A percentile compares a stretch with the other conserved stretches of the same genome.
These are phyloP conservation scores for Sisyra nigra DNA, from an alignment of 2,888 invertebrate genomes.

Conservation along the genomic window DNA sequence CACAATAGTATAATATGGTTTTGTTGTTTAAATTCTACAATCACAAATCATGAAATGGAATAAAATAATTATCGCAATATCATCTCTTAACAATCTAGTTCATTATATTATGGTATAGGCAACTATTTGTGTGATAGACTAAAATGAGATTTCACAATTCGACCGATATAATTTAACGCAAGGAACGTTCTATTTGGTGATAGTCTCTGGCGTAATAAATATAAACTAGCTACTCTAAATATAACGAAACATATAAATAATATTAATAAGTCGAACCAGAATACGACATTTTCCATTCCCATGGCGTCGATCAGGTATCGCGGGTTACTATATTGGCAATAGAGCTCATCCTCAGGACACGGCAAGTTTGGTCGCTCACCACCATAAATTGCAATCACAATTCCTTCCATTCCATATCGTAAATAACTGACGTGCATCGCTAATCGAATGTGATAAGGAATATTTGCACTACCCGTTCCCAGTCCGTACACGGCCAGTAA, in stretches of 20 bases:
- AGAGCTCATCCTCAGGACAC: slow-evolving; percentile 53
- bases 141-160: slow-evolving; percentile 43
- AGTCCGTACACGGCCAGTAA: slow-evolving; percentile 76
- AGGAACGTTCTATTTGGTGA: slow-evolving; percentile 54
- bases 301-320: slow-evolving; percentile 56
- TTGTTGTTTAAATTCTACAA: no score
- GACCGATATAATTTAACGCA: slow-evolving; percentile 50
- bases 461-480: slow-evolving; percentile 49
- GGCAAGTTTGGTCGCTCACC: slow-evolving; percentile 52
- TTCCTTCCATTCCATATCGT: slow-evolving; percentile 65
- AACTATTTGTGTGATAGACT: slow-evolving; percentile 17
- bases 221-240: slow-evolving; percentile 51
- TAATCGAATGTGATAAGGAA: slow-evolving; percentile 59
- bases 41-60: no score
- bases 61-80: no score
- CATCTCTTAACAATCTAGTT: no score
- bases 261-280: slow-evolving; percentile 48
- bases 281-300: slow-evolving; percentile 54
- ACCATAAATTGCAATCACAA: slow-evolving; percentile 66
- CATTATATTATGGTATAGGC: no score
- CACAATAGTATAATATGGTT: no score
- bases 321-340: slow-evolving; percentile 61
- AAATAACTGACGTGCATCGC: slow-evolving; percentile 72
- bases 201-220: slow-evolving; percentile 53
- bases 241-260: slow-evolving; percentile 41